These are phyloP conservation scores for Podotricha telesiphe DNA, from an alignment of 2,888 invertebrate genomes.

Conservation along the genomic window DNA sequence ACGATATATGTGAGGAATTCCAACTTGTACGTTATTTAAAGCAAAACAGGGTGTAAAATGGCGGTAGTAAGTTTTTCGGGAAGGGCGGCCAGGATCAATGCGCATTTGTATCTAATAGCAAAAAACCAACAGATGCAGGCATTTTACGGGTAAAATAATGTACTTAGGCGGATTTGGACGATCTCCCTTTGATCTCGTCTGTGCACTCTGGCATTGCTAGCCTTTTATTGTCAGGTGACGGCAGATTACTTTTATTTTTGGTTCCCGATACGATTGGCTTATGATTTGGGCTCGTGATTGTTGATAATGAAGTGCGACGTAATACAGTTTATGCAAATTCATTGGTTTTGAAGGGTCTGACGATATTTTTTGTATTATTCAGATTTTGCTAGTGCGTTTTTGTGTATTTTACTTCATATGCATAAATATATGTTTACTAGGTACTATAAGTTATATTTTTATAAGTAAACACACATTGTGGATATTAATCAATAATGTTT, in stretches of 20 bases:
- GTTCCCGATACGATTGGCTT: conserved; percentile 59
- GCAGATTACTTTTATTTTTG: conserved; percentile 55
- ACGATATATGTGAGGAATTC: conserved; percentile 1
- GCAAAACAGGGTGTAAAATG: conserved; percentile 40
- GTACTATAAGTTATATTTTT: no score
- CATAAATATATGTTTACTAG: no score
- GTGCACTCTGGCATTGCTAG: conserved; percentile 52
- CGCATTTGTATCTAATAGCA: conserved; percentile 81
- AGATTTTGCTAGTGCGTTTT: not conserved
- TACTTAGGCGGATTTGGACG: conserved; percentile 78
- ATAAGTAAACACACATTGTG: no score
- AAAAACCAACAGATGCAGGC: conserved; percentile 81
- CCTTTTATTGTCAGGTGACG: conserved; percentile 55
- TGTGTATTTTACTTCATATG: not conserved
- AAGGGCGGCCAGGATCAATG: conserved; percentile 72
- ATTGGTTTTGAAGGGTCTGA: conserved; percentile 36
- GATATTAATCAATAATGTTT: no score
- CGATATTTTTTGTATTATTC: not conserved
- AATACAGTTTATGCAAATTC: conserved; percentile 54
- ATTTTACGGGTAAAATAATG: conserved; percentile 83
- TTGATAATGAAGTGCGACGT: conserved; percentile 59
- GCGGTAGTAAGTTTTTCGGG: conserved; percentile 35
- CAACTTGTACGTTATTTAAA: conserved; percentile 23
- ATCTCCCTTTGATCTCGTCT: conserved; percentile 75
- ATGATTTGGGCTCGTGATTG: conserved; percentile 48